phyloP scores from a whole-genome alignment of 2,113 vertebrate genomes.

The Blennius ocellaris region DNA sequence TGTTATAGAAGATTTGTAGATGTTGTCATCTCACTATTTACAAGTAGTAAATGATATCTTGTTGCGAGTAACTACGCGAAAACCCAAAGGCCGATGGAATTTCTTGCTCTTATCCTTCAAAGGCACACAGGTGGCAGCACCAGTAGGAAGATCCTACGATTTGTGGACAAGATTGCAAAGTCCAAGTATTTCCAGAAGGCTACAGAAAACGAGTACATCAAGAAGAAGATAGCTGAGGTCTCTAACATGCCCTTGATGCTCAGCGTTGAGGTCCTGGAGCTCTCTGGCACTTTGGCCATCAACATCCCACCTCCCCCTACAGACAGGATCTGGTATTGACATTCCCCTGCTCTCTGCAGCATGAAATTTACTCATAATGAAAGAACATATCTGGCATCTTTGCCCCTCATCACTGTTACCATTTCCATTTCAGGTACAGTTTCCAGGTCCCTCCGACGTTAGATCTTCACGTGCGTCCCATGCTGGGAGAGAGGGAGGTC shows the following conservation, averaged over 20 bases:
- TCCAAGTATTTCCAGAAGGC: conserved; percentile 91
- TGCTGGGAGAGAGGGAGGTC: conserved; percentile 88
- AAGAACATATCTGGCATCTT: too few relatives aligned
- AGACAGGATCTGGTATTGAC: conserved; percentile 80
- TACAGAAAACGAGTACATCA: conserved; percentile 90
- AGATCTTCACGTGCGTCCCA: conserved; percentile 86
- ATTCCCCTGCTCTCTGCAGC: background rate
- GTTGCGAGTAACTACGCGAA: too few relatives aligned
- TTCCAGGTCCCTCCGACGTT: conserved; percentile 86
- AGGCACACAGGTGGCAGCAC: conserved; percentile 81
- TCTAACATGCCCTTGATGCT: conserved; percentile 89
- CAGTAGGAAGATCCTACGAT: conserved; percentile 85
- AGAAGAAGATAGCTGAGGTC: conserved; percentile 90
- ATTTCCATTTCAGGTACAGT: conserved; percentile 84
- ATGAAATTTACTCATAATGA: background rate
- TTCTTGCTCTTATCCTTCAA: background rate
- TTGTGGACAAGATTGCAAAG: conserved; percentile 90
- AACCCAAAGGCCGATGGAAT: background rate
- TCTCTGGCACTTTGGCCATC: conserved; percentile 85
- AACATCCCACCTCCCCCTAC: conserved; percentile 90
- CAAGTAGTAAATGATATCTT: too few relatives aligned
- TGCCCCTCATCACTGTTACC: too few relatives aligned
- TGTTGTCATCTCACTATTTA: too few relatives aligned
- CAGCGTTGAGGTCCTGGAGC: conserved; percentile 88
- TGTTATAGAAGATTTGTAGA: too few relatives aligned